Base-by-base conservation (phyloP, 1,140 invertebrate genomes). In the Drosophila leontia region DNA sequence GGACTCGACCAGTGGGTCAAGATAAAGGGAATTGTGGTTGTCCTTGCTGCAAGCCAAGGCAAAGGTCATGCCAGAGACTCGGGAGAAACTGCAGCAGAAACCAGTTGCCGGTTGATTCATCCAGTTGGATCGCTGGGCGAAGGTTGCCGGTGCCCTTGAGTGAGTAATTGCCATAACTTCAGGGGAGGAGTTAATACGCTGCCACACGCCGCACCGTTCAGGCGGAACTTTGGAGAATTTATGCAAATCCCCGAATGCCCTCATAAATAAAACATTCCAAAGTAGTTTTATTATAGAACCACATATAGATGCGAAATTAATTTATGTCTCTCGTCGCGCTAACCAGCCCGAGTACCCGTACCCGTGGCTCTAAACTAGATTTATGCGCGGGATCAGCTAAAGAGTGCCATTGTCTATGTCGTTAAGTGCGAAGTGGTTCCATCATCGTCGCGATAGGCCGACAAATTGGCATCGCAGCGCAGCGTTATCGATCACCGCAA, bases 241-340 rank as follows among this genome's bases (percentile, higher is more conserved):
- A 76, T 76, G 61, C 61, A 76, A 76, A 76, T 76, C 34, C 68
- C 8, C 44, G n/a, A 26, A 57, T 44, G 69, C 60, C 59, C 67
- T 75, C 76, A 87, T 86, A 82, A 86, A 87, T 86, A 72, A 86
- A 87, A 76, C 70, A 86, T 82, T 53, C 58, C 47, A 7, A 70
- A 53, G 29, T 29, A 23, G 44, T 48, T 76, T 67, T 39, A 39
- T 48, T 53, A 51, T 58, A 65, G 71, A 75, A 76, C 34, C 67
- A 29, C 41, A 53, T 32, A 45, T 41, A 42, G 41, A 53, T 67
- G 26, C 41, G 26, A 58, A 57, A 76, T 58, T 76, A 76, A 76
- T 76, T 76, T 76, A 76, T 76, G 61, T 62, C 59, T 53, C 35
- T 75, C 67, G 63, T 75, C 61, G 61, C 60, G 69, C 58, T 74